A percentile compares a stretch with the other conserved stretches of the same genome.
phyloP scores from a whole-genome alignment of 1,140 invertebrate genomes.

The Bombus cullumanus region DNA sequence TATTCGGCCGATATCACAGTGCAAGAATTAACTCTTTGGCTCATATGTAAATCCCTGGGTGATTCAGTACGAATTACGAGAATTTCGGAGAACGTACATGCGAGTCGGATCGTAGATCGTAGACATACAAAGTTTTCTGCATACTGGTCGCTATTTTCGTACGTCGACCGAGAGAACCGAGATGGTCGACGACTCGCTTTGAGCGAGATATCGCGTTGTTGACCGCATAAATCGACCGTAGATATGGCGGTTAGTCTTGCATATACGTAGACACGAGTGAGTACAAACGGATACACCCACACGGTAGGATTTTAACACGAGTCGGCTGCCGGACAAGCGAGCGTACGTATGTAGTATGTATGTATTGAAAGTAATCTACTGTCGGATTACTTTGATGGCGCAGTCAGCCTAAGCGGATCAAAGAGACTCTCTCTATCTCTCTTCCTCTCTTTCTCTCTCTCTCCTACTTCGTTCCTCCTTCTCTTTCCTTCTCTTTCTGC shows the following conservation, averaged over 20 bases:
- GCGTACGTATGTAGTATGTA: conserved; percentile 49
- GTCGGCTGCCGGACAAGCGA: conserved; percentile 43
- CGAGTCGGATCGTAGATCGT: conserved; percentile 10
- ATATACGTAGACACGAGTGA: conserved; percentile 25
- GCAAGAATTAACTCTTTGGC: conserved; percentile 26
- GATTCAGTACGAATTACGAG: conserved; percentile 28
- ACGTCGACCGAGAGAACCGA: conserved; percentile 50
- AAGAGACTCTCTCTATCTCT: conserved; percentile 45
- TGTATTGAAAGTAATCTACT: conserved; percentile 70
- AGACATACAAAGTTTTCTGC: conserved; percentile 54
- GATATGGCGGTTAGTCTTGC: conserved; percentile 52
- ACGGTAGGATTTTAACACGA: conserved; percentile 41
- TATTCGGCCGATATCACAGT: background rate
- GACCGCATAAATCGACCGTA: conserved; percentile 64
- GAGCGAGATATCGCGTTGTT: conserved; percentile 65
- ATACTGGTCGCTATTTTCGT: conserved; percentile 63
- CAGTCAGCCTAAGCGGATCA: conserved; percentile 68
- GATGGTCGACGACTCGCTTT: conserved; percentile 61
- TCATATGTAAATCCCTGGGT: conserved; percentile 25
- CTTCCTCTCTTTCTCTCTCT: background rate
- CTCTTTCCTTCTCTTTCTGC: too few species aligned
- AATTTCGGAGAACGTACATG: conserved; percentile 31
- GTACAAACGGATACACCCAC: conserved; percentile 42
- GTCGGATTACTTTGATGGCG: conserved; percentile 71
- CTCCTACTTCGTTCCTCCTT: background rate